Conservation (phyloP, 2,797 vertebrate species). For the Scomberomorus guttatus region DNA sequence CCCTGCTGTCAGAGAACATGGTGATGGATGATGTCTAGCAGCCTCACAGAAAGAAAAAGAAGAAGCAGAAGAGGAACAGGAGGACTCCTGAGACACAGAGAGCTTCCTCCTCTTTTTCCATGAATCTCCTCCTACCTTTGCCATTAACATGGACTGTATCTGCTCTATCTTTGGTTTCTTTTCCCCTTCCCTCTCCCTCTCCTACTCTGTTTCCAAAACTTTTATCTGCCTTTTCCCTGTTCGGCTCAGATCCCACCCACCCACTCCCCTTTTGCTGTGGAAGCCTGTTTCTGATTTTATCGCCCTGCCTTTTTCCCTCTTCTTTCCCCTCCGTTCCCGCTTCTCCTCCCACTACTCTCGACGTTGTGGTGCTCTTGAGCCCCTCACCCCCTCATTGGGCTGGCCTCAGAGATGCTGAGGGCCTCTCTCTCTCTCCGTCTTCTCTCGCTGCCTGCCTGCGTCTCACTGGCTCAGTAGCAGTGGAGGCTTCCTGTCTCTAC, state of each 20-base stretch:
- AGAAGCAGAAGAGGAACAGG: slow-evolving; percentile 56
- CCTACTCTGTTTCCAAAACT: slow-evolving; percentile 75
- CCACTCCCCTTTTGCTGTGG: slow-evolving; percentile 55
- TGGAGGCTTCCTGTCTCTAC: slow-evolving; percentile 76
- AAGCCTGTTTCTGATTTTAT: slow-evolving; percentile 65
- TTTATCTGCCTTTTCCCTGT: slow-evolving; percentile 70
- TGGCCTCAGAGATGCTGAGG: slow-evolving; percentile 59
- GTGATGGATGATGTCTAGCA: slow-evolving; percentile 71
- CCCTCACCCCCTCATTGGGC: slow-evolving; percentile 62
- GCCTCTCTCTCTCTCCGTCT: slow-evolving; percentile 68
- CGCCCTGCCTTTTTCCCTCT: slow-evolving; percentile 41
- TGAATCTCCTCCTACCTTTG: slow-evolving; percentile 70
- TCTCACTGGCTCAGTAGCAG: slow-evolving; percentile 77
- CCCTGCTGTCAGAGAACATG: slow-evolving; percentile 84
- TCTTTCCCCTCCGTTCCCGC: slow-evolving; percentile 42
- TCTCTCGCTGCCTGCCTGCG: slow-evolving; percentile 71
- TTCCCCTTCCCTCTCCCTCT: slow-evolving; percentile 33
- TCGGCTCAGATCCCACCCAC: slow-evolving; percentile 55
- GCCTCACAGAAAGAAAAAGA: slow-evolving; percentile 62
- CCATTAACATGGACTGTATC: slow-evolving; percentile 71
- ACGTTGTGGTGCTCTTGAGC: slow-evolving; percentile 65
- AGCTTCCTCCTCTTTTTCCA: slow-evolving; percentile 79
- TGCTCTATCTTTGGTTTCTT: slow-evolving; percentile 31
- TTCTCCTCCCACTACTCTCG: slow-evolving; percentile 62
- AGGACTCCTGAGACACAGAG: slow-evolving; percentile 67